Percentiles rank a stretch among this genome's conserved stretches.
phyloP scores from a whole-genome alignment of 2,113 vertebrate species.

The Atherinomorus stipes region DNA sequence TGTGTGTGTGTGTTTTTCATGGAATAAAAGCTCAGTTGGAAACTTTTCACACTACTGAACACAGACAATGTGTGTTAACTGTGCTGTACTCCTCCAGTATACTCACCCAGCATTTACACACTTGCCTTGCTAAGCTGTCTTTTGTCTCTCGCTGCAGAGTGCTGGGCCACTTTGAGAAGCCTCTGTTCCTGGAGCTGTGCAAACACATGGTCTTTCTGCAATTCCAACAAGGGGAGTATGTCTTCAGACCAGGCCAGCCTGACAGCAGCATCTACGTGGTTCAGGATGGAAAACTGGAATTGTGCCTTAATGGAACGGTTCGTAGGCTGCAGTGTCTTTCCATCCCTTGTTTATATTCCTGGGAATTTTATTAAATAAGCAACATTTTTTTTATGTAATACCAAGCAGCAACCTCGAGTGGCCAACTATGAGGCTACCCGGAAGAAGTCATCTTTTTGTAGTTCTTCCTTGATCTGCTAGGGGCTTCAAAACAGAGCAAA shows the following conservation, averaged over 20 bases:
- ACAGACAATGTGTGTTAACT: not conserved
- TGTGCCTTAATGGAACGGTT: slow-evolving; percentile 91
- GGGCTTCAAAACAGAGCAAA: too few species aligned
- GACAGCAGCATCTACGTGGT: slow-evolving; percentile 97
- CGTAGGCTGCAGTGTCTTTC: not conserved
- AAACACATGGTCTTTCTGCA: slow-evolving; percentile 95
- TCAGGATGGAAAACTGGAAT: slow-evolving; percentile 94
- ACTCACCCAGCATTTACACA: not conserved
- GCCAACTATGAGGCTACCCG: too few species aligned
- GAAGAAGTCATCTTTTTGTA: too few species aligned
- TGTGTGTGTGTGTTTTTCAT: not conserved
- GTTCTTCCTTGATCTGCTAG: too few species aligned
- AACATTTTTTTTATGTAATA: too few species aligned
- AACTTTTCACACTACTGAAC: not conserved
- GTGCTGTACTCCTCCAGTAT: not conserved
- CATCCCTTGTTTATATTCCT: not conserved
- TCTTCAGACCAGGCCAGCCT: slow-evolving; percentile 91
- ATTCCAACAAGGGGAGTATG: slow-evolving; percentile 91
- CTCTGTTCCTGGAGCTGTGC: slow-evolving; percentile 93
- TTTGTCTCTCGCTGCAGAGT: slow-evolving; percentile 81
- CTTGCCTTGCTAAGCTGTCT: not conserved
- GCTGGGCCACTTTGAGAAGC: slow-evolving; percentile 97
- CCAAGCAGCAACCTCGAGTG: too few species aligned
- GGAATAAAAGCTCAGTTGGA: not conserved
- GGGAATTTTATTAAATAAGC: not conserved